These are phyloP conservation scores for Drosophila rellima DNA, from an alignment of 2,888 invertebrate species.

Conservation along the genomic window DNA sequence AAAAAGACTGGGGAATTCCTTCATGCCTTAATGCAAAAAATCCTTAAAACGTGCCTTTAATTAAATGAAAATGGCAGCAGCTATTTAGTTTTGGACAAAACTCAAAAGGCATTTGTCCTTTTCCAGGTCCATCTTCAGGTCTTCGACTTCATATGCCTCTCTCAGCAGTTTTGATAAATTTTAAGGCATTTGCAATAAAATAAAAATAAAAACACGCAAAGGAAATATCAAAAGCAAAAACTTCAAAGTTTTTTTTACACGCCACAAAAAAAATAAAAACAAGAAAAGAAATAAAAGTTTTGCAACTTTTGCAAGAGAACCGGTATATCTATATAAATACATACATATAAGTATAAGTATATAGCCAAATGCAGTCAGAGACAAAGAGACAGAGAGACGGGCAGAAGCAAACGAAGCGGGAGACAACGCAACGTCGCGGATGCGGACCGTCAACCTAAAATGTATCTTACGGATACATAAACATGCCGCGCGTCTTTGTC, in stretches of 20 bases:
- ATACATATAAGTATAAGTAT: slow-evolving; percentile 31
- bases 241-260: slow-evolving; percentile 37
- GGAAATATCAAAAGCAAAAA: slow-evolving; percentile 31
- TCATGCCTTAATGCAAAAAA: slow-evolving; percentile 42
- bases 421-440: slow-evolving; percentile 37
- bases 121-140: slow-evolving; percentile 31
- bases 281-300: slow-evolving; percentile 49
- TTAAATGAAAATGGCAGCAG: slow-evolving; percentile 49
- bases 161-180: slow-evolving; percentile 38
- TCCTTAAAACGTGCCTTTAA: slow-evolving; percentile 52
- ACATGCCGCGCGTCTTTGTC: slow-evolving; percentile 75
- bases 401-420: slow-evolving; percentile 29
- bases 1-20: slow-evolving; percentile 34
- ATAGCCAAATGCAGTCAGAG: slow-evolving; percentile 52
- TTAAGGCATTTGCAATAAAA: slow-evolving; percentile 55
- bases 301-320: slow-evolving; percentile 64
- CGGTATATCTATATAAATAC: slow-evolving; percentile 60
- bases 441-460: slow-evolving; percentile 61
- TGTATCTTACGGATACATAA: slow-evolving; percentile 78
- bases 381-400: slow-evolving; percentile 20
- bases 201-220: slow-evolving; percentile 11
- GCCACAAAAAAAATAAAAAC: slow-evolving; percentile 8
- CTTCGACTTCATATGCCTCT: slow-evolving; percentile 21
- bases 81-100: slow-evolving; percentile 11
- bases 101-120: slow-evolving; percentile 25